These are phyloP conservation scores for Trinectes maculatus DNA, from an alignment of 2,113 vertebrate species.

Conservation along the genomic window DNA sequence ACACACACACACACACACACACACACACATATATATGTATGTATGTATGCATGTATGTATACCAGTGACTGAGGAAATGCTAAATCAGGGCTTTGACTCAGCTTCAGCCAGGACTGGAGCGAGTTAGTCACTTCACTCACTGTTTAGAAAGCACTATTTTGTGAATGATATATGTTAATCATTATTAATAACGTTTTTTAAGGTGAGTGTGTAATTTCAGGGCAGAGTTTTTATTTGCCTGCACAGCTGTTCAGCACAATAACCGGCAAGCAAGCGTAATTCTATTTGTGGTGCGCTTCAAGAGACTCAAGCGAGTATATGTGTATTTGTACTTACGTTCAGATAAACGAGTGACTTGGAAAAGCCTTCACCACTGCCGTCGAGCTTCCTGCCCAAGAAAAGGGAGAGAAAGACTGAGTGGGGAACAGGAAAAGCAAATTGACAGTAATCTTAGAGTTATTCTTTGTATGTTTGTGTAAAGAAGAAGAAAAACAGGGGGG, in stretches of 20 bases:
- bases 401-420: slow-evolving; percentile 21
- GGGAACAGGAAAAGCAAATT: neutral
- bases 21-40: neutral
- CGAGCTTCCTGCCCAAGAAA: slow-evolving; percentile 21
- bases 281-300: slow-evolving; percentile 20
- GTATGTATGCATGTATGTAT: slow-evolving; percentile 1
- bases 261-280: slow-evolving; percentile 5
- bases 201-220: slow-evolving; percentile 18
- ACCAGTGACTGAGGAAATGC: slow-evolving; percentile 27
- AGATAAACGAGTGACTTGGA: slow-evolving; percentile 29
- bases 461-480: neutral
- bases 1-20: too few species aligned
- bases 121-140: slow-evolving; percentile 15
- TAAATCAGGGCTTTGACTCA: slow-evolving; percentile 32
- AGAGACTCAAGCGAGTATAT: slow-evolving; percentile 10
- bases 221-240: slow-evolving; percentile 35
- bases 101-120: slow-evolving; percentile 5
- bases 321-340: slow-evolving; percentile 2
- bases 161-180: slow-evolving; percentile 27
- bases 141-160: slow-evolving; percentile 20
- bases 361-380: slow-evolving; percentile 22
- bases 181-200: slow-evolving; percentile 37
- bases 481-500: slow-evolving; percentile 2
- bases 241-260: slow-evolving; percentile 34
- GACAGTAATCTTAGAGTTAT: neutral